Evolutionary conservation across 2,113 vertebrate species (phyloP).

Genomic region (Oophaga pumilio): DNA sequence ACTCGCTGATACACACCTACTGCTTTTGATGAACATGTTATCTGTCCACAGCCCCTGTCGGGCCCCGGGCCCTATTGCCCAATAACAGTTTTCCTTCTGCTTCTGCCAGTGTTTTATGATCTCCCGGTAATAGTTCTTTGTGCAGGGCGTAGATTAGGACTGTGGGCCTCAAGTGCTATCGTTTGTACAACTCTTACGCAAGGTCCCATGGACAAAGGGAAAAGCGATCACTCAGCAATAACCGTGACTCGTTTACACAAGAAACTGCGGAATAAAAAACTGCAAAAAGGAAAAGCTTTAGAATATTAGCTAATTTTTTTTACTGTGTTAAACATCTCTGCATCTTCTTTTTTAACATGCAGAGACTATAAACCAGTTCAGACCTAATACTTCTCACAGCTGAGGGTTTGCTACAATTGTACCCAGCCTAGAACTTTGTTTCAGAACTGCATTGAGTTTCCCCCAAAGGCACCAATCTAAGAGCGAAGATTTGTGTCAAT

Average conservation of each 20-base stretch:
- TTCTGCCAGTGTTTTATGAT: background rate
- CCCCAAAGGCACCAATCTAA: no score
- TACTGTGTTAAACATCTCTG: no score
- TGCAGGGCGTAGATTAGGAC: slow-evolving; percentile 24
- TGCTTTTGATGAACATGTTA: slow-evolving; percentile 43
- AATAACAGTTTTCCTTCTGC: background rate
- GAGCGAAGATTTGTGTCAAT: no score
- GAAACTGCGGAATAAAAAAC: no score
- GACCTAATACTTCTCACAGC: no score
- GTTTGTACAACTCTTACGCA: slow-evolving; percentile 21
- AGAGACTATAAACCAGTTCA: no score
- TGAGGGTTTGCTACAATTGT: no score
- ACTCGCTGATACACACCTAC: background rate
- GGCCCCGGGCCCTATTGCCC: slow-evolving; percentile 6
- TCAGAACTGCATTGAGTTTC: no score
- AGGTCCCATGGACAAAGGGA: background rate
- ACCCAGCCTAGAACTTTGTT: no score
- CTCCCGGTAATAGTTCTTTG: background rate
- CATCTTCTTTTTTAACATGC: no score
- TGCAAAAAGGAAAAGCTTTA: no score
- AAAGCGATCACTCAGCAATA: background rate
- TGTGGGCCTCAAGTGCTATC: background rate
- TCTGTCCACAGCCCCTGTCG: background rate
- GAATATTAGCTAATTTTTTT: no score
- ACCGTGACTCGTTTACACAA: background rate